Evolutionary conservation across 2,797 vertebrate genomes (phyloP).

Genomic region (Eremophila alpestris): DNA sequence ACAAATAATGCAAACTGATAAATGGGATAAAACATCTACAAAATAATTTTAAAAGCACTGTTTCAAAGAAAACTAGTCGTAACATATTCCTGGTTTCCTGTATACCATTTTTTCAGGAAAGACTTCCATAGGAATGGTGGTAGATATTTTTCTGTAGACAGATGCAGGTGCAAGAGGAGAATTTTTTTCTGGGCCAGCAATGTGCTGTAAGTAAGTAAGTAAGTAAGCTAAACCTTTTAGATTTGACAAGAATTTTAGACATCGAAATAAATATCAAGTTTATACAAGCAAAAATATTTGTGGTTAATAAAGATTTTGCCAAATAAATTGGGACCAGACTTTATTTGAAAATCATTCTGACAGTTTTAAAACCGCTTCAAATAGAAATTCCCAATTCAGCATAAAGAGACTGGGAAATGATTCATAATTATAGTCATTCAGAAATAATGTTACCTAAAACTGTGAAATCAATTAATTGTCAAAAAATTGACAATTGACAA

Average conservation of each 20-base stretch:
- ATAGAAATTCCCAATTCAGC: background rate
- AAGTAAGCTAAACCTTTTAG: background rate
- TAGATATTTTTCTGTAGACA: background rate
- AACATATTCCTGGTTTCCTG: background rate
- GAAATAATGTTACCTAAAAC: background rate
- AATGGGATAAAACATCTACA: accelerated
- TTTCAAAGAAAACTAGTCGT: background rate
- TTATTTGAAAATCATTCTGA: background rate
- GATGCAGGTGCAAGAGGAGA: background rate
- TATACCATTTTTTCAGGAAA: background rate
- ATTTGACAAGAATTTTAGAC: background rate
- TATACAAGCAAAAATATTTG: background rate
- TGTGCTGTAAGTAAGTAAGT: background rate
- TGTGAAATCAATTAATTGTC: background rate
- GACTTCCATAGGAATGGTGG: background rate
- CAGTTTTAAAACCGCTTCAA: background rate
- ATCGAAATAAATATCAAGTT: background rate
- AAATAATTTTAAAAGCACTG: background rate
- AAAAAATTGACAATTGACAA: background rate
- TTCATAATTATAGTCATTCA: background rate
- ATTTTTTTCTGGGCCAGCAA: background rate
- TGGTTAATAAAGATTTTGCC: background rate
- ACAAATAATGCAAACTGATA: background rate
- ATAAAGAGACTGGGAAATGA: background rate
- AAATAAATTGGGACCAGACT: background rate